Evolutionary conservation across 2,113 vertebrate species (phyloP), one percentile per base, ranked within the genome.

Genomic region (Mesitornis unicolor): DNA sequence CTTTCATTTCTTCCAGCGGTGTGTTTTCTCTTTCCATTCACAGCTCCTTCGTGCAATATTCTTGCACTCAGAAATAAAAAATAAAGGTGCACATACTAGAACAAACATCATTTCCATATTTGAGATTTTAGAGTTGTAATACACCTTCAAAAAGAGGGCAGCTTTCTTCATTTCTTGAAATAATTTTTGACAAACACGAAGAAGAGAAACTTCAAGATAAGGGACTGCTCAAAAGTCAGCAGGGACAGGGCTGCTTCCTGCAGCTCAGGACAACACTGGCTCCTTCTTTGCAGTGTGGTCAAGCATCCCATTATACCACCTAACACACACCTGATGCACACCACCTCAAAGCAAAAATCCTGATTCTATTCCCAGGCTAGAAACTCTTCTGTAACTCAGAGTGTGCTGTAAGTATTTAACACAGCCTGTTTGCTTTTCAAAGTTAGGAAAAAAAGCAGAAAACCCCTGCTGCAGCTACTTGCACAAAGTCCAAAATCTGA

Each of bases 91-190:
- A 56, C 6, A 9, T 10, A 59, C 24, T 21, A 64, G 31, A 83
- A 67, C 12, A 73, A 83, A 68, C 1, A 0, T 31, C 4, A 9
- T 56, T 65, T 21, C 17, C 0, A 0, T 25, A 53, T 16, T 28
- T 11, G 29, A 78, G 31, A 93, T 71, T 91, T 79, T 14, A 57
- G 50, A 82, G 38, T 51, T 75, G 4, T 35, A 76, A 56, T 57
- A 88, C 81, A 15, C 5, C 28, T 93, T 12, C 22, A 87, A 42
- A 80, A 84, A 57, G 10, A 56, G 2, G 31, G 35, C 3, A 35
- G 35, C 6, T 82, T 68, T 10, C 33, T 86, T 61, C 0, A 61
- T 40, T 80, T 89, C 36, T 71, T 79, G 53, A 16, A 80, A 31
- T 53, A 80, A 53, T 31, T 74, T 60, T 70, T 7, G 35, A 61